phyloP scores from a whole-genome alignment of 2,113 vertebrate species.

The Odontophorus gujanensis region DNA sequence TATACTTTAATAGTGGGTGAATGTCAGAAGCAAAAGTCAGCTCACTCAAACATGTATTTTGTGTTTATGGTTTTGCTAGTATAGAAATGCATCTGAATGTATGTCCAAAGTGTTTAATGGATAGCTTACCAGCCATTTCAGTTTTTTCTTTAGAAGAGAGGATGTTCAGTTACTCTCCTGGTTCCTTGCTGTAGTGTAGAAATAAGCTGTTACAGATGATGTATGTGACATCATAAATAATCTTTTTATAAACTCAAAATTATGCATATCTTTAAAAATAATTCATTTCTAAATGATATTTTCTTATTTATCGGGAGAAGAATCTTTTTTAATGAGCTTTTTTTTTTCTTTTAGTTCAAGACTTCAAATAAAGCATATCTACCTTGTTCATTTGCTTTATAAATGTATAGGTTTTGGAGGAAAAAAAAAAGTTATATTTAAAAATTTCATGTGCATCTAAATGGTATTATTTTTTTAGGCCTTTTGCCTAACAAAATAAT shows the following conservation, averaged over 20 bases:
- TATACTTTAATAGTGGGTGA: background rate
- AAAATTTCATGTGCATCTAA: background rate
- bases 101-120: background rate
- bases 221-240: background rate
- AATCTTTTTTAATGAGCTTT: slow-evolving; percentile 19
- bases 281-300: slow-evolving; percentile 19
- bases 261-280: background rate
- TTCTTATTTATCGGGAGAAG: slow-evolving; percentile 7
- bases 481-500: background rate
- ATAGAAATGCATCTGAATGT: background rate
- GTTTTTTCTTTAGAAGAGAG: background rate
- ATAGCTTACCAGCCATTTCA: background rate
- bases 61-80: background rate
- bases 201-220: slow-evolving; percentile 34
- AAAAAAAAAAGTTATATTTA: background rate
- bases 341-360: background rate
- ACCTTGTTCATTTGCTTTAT: background rate
- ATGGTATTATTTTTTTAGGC: slow-evolving; percentile 3
- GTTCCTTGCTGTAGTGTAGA: background rate
- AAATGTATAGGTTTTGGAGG: background rate
- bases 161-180: background rate
- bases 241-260: slow-evolving; percentile 26
- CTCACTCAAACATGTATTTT: background rate
- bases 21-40: background rate
- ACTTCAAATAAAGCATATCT: background rate